Percentiles rank a stretch among this genome's conserved stretches.
phyloP scores from a whole-genome alignment of 2,888 invertebrate genomes.

The Branchellion lobata region DNA sequence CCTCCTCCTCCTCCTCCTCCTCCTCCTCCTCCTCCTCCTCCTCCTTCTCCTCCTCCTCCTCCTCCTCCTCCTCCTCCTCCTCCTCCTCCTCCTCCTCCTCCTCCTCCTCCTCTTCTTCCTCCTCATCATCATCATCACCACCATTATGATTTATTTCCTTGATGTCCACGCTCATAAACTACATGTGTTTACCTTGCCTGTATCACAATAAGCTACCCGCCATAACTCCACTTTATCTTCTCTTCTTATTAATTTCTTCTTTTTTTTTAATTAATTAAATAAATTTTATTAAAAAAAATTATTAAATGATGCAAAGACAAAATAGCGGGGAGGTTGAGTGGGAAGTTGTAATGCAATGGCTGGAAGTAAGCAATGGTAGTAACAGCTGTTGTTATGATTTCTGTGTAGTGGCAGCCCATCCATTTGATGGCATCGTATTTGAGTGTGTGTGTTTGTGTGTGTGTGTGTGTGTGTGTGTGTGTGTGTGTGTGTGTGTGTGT shows the following conservation, averaged over 20 bases:
- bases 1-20: no score
- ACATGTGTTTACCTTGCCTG: neutral
- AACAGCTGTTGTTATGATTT: neutral
- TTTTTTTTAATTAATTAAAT: neutral
- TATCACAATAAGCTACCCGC: neutral
- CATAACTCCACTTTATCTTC: no score
- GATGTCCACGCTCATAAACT: neutral
- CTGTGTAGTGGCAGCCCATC: neutral
- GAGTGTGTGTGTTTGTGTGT: neutral
- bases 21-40: neutral
- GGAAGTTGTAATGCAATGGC: no score
- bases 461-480: constrained; percentile 1
- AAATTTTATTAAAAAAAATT: neutral
- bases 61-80: neutral
- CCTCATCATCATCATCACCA: neutral
- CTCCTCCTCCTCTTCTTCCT: constrained; percentile 13
- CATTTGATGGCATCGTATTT: neutral
- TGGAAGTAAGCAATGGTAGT: no score
- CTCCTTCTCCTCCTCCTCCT: no score
- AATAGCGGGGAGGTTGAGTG: neutral
- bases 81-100: neutral
- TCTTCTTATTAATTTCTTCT: neutral
- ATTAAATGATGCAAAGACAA: neutral
- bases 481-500: neutral
- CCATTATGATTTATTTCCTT: constrained; percentile 7